Base-by-base conservation (phyloP, 2,113 vertebrate genomes). In the Hucho hucho region DNA sequence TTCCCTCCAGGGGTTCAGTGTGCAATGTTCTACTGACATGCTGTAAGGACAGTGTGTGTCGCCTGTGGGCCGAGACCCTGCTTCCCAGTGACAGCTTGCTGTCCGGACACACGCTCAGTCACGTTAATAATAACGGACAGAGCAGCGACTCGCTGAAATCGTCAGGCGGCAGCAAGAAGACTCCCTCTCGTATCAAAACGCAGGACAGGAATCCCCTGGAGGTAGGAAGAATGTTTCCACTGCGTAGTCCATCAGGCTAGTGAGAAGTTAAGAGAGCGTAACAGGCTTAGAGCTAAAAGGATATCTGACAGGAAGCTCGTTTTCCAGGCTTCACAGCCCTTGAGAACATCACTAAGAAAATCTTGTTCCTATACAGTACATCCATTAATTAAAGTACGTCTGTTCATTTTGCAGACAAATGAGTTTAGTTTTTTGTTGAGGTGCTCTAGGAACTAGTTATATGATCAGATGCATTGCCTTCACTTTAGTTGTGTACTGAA, bases 21-120 rank as follows among this genome's bases (percentile, higher is more conserved):
- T 98, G 98, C 89, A 98, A 95, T 73, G 96, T 98, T 61, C 88
- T 99, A 49, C 92, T 99, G 86, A 99, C 97, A 79, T 97, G 96
- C 92, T 99, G 97, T 90, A 99, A 98, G 87, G 98, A 99, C 94
- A 98, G 95, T 18, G 95, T 99, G 63, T 99, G 98, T 89, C 96
- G 97, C 25, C 93, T 99, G 37, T 99, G 98, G 97, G 95, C 96
- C 72, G 97, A 99, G 89, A 99, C 97, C 1, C 89, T 99, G 83
- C 92, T 99, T 91, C 97, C 98, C 22, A 96, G 95, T 79, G 97
- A 99, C 87, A 94, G 93, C 82, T 90, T 97, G 37, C 90, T 97
- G 1, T 96, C 93, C 0, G 94, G 93, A 81, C 90, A 91, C 86
- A 53, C n/a, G 20, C 58, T 22, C 58, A 24, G 58, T 22, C 49